A percentile compares a stretch with the other conserved stretches of the same genome.
These are phyloP conservation scores for Notolabrus celidotus DNA, from an alignment of 2,797 vertebrate genomes.

Conservation along the genomic window DNA sequence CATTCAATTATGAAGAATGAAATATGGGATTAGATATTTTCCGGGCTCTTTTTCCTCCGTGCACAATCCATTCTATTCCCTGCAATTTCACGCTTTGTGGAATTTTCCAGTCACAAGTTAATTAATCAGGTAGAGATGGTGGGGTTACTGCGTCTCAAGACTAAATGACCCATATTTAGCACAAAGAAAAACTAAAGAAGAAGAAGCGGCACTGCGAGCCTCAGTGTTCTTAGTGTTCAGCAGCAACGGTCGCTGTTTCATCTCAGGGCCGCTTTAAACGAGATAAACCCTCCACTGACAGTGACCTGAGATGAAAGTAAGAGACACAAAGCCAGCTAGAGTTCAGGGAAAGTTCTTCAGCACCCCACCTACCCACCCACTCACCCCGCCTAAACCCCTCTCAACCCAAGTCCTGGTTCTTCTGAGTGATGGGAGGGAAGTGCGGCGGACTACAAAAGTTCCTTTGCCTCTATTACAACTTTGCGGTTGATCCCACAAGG, in stretches of 20 bases:
- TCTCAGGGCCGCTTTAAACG: constrained; percentile 72
- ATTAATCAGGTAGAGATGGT: constrained; percentile 59
- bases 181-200: constrained; percentile 50
- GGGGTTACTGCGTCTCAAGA: constrained; percentile 41
- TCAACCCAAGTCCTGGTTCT: constrained; percentile 40
- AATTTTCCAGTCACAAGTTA: constrained; percentile 44
- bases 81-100: constrained; percentile 47
- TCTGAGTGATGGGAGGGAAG: constrained; percentile 41
- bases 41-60: constrained; percentile 6
- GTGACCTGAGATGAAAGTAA: constrained; percentile 84
- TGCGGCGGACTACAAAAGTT: constrained; percentile 72
- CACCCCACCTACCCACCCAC: constrained; percentile 60
- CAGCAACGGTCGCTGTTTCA: constrained; percentile 64
- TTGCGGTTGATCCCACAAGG: constrained; percentile 76
- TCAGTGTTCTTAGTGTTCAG: constrained; percentile 40
- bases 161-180: constrained; percentile 61
- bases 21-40: constrained; percentile 51
- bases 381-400: constrained; percentile 62
- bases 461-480: constrained; percentile 73
- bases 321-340: constrained; percentile 72
- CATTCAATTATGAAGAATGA: constrained; percentile 59
- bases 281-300: constrained; percentile 82
- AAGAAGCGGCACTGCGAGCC: constrained; percentile 27
- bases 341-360: constrained; percentile 85
- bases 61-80: constrained; percentile 36